Conservation (phyloP, 2,797 vertebrate species). For the Sus cebifrons region DNA sequence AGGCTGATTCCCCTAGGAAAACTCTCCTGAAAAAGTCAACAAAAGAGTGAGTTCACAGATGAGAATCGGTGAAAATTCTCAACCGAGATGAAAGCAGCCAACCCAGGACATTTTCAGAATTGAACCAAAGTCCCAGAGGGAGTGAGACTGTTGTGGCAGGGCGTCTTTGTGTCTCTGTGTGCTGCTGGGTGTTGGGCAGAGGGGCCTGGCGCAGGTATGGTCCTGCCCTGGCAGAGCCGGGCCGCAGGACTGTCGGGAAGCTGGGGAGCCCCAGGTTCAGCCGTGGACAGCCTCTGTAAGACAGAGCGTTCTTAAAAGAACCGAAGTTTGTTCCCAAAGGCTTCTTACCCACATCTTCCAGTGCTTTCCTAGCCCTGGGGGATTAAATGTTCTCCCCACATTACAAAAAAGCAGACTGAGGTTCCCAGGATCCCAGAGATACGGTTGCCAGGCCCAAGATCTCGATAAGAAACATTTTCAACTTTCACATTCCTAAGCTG, state of each 20-base stretch:
- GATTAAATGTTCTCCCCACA: background rate
- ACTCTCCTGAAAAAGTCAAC: slow-evolving; percentile 72
- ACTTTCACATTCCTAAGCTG: slow-evolving; percentile 80
- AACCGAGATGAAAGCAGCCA: slow-evolving; percentile 34
- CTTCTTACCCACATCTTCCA: background rate
- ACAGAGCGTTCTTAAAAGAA: background rate
- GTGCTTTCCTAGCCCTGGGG: slow-evolving; percentile 7
- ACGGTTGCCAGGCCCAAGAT: slow-evolving; percentile 51
- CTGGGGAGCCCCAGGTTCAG: background rate
- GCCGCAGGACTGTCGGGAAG: background rate
- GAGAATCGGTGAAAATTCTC: slow-evolving; percentile 34
- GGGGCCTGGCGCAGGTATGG: background rate
- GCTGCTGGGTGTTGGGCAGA: background rate
- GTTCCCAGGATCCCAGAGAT: slow-evolving; percentile 54
- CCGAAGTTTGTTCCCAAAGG: background rate
- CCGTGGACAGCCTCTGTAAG: background rate
- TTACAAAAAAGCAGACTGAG: slow-evolving; percentile 31
- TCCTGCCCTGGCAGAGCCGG: background rate
- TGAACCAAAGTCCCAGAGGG: background rate
- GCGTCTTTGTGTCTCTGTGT: background rate
- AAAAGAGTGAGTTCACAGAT: background rate
- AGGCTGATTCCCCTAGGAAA: slow-evolving; percentile 82
- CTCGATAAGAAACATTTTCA: slow-evolving; percentile 37
- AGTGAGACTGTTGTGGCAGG: background rate
- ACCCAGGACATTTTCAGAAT: background rate